Percentiles rank a stretch among this genome's conserved stretches.
Evolutionary conservation across 2,797 vertebrate genomes (phyloP).

Genomic region (Micromesistius poutassou): DNA sequence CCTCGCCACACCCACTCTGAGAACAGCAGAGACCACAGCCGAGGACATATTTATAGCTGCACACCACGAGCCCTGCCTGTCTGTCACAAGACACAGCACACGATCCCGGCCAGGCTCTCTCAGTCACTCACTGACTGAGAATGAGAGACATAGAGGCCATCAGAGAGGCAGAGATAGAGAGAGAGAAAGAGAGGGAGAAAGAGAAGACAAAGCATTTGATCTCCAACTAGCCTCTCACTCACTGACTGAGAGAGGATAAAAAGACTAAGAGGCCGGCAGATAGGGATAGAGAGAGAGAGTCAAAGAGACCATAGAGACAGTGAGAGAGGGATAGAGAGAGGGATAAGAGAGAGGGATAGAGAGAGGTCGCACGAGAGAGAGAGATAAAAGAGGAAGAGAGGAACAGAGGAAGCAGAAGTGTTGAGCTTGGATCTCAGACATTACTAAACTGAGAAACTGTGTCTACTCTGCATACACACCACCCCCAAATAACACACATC

Average conservation of each 20-base stretch:
- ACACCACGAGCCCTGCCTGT: slow-evolving; percentile 56
- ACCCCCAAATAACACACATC: neutral
- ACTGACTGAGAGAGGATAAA: slow-evolving; percentile 8
- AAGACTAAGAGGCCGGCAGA: neutral
- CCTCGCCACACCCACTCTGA: slow-evolving; percentile 32
- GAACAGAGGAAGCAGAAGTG: slow-evolving; percentile 11
- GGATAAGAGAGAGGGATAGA: slow-evolving; percentile 11
- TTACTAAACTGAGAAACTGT: neutral
- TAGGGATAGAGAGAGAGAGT: neutral
- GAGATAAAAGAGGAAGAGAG: slow-evolving; percentile 27
- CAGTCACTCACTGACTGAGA: slow-evolving; percentile 44
- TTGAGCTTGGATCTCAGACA: neutral
- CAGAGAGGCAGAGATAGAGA: slow-evolving; percentile 11
- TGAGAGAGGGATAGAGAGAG: neutral
- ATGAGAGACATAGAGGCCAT: slow-evolving; percentile 13
- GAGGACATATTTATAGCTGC: slow-evolving; percentile 72
- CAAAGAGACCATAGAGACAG: neutral
- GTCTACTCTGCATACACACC: neutral
- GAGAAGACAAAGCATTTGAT: slow-evolving; percentile 64
- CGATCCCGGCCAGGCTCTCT: slow-evolving; percentile 59
- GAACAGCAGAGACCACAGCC: slow-evolving; percentile 39
- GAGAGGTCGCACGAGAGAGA: neutral
- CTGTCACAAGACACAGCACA: slow-evolving; percentile 72
- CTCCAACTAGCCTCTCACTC: slow-evolving; percentile 57
- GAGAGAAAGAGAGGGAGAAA: neutral